Conservation (phyloP, 2,888 invertebrate genomes). For the Drosophila mettleri region DNA sequence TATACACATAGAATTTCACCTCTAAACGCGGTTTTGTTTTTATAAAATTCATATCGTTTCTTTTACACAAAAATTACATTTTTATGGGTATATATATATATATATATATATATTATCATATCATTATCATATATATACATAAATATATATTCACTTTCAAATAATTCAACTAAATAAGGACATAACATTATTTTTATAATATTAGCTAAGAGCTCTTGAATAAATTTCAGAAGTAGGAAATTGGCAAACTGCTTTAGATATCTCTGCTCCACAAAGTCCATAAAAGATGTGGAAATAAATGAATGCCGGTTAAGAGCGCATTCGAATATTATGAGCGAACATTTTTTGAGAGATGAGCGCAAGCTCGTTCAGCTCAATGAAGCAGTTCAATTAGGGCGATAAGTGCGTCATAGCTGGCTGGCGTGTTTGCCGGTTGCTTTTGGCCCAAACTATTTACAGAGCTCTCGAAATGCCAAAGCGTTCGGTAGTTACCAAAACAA, state of each 20-base stretch:
- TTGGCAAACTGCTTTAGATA: neutral
- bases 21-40: no score
- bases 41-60: no score
- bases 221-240: neutral
- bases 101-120: no score
- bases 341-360: constrained; percentile 10
- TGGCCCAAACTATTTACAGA: constrained; percentile 19
- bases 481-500: constrained; percentile 16
- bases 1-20: no score
- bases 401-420: constrained; percentile 39
- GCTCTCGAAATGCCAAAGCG: constrained; percentile 53
- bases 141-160: no score
- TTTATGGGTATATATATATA: no score
- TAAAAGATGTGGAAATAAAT: constrained; percentile 22
- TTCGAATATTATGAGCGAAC: constrained; percentile 12
- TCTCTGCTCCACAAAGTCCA: neutral
- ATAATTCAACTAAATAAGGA: neutral
- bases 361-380: constrained; percentile 1
- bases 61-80: no score
- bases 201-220: neutral
- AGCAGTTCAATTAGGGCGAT: constrained; percentile 26
- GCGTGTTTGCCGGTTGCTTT: constrained; percentile 7
- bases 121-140: no score
- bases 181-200: neutral
- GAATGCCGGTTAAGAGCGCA: constrained; percentile 16